Conservation (phyloP, 2,888 invertebrate species). For the Thymelicus acteon region DNA sequence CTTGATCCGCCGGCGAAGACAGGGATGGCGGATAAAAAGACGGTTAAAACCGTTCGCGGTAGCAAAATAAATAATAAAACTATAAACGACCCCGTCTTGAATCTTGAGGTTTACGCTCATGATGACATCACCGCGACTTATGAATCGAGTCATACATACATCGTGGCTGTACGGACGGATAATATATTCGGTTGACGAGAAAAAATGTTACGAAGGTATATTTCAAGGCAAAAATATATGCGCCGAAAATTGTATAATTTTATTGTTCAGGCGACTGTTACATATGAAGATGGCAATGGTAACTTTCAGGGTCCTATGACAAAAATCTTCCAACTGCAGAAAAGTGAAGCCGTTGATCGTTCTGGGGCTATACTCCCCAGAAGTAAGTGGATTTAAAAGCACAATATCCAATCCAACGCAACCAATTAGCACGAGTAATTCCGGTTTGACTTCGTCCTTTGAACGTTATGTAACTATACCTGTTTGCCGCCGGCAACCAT, state of each 20-base stretch:
- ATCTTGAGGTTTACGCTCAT: slow-evolving; percentile 56
- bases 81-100: slow-evolving; percentile 68
- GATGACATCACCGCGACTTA: slow-evolving; percentile 81
- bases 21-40: slow-evolving; percentile 70
- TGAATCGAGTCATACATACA: slow-evolving; percentile 71
- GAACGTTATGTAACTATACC: slow-evolving; percentile 62
- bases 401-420: slow-evolving; percentile 20
- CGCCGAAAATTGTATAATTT: slow-evolving; percentile 31
- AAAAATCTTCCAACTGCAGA: background rate
- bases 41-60: slow-evolving; percentile 72
- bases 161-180: slow-evolving; percentile 48
- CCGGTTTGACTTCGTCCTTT: slow-evolving; percentile 46
- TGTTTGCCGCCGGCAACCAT: slow-evolving; percentile 85
- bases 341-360: background rate
- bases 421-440: slow-evolving; percentile 2
- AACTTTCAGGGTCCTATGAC: background rate
- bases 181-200: slow-evolving; percentile 61
- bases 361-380: slow-evolving; percentile 12
- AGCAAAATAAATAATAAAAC: slow-evolving; percentile 79
- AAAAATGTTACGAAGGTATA: slow-evolving; percentile 45
- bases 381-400: slow-evolving; percentile 12
- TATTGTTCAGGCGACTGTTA: slow-evolving; percentile 20
- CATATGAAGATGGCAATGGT: slow-evolving; percentile 2
- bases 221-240: slow-evolving; percentile 23
- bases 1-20: slow-evolving; percentile 57